These are phyloP conservation scores for Bombus soroeensis DNA, from an alignment of 1,140 invertebrate species.

Conservation along the genomic window DNA sequence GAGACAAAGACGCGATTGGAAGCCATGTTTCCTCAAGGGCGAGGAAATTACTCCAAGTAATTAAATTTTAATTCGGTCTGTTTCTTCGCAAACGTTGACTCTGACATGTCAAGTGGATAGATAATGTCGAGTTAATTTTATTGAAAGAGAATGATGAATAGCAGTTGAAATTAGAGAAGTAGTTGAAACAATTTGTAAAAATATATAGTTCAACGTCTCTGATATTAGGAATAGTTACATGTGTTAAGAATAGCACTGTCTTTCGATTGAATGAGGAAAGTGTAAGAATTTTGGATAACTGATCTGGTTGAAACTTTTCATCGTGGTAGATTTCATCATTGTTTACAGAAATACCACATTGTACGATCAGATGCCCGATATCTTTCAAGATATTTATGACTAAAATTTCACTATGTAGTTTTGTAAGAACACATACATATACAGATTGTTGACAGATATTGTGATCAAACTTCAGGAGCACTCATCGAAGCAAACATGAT, in stretches of 20 bases:
- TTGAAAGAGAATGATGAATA: not conserved
- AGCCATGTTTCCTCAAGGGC: not conserved
- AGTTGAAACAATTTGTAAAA: not conserved
- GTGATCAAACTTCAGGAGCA: not conserved
- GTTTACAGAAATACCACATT: not conserved
- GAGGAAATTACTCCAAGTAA: constrained; percentile 35
- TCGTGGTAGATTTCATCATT: no score
- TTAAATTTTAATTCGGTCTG: constrained; percentile 25
- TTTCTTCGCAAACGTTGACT: not conserved
- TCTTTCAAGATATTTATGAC: not conserved
- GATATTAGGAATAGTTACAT: not conserved
- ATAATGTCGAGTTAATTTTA: no score
- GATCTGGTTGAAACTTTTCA: not conserved
- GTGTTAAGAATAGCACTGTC: not conserved
- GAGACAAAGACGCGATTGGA: not conserved
- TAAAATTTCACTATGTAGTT: not conserved
- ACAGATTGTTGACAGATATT: not conserved
- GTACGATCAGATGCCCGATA: not conserved
- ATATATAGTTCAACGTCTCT: not conserved
- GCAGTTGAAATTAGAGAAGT: not conserved
- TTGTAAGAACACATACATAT: not conserved
- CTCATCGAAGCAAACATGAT: not conserved
- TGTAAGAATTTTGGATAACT: not conserved
- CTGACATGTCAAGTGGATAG: no score
- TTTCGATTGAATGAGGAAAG: not conserved